Evolutionary conservation across 2,113 vertebrate species (phyloP).

Genomic region (Myiopsitta monachus): DNA sequence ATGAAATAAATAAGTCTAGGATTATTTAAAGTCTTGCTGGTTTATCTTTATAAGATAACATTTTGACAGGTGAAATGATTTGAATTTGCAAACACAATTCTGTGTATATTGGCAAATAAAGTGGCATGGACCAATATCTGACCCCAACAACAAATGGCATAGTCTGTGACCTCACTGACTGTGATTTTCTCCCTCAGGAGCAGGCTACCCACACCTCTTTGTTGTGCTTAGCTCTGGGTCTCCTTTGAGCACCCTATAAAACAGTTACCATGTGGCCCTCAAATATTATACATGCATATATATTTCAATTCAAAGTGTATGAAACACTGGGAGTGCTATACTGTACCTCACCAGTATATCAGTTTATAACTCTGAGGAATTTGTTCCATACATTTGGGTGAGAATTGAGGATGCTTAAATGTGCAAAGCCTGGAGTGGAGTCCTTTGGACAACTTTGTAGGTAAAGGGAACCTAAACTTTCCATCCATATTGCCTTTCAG

Average conservation of each 20-base stretch:
- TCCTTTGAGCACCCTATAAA: background rate
- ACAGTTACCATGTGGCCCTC: background rate
- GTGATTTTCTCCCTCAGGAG: background rate
- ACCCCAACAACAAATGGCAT: background rate
- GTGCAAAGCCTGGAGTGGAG: background rate
- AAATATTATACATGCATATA: background rate
- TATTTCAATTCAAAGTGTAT: background rate
- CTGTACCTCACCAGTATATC: background rate
- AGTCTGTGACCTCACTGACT: background rate
- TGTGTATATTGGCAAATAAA: background rate
- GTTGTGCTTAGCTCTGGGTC: background rate
- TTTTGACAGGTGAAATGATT: background rate
- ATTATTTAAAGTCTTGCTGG: background rate
- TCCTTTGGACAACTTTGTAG: background rate
- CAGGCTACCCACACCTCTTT: background rate
- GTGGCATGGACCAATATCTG: background rate
- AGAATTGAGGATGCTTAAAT: background rate
- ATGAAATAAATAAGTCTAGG: background rate
- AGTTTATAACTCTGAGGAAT: background rate
- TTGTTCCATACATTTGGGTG: background rate
- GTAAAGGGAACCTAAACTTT: background rate
- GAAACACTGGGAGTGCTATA: background rate
- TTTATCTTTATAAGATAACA: background rate
- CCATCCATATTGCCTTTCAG: background rate
- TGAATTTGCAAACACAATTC: background rate